Percentiles rank a stretch among this genome's conserved stretches.
These are phyloP conservation scores for Crotalus helleri DNA, from an alignment of 2,113 vertebrate genomes.

Conservation along the genomic window DNA sequence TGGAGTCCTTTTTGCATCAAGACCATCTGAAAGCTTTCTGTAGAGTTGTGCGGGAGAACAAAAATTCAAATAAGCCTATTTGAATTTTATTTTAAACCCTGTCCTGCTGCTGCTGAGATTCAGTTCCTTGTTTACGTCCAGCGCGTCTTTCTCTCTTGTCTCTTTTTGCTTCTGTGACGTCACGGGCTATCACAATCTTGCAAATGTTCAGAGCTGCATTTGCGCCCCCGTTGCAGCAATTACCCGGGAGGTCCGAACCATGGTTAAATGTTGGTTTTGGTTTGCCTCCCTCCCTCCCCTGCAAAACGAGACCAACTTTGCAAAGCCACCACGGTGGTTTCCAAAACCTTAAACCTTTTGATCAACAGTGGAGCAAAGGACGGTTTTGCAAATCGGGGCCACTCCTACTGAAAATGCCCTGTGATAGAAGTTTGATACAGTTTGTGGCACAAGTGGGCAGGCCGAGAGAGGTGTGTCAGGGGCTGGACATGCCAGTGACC, in stretches of 20 bases:
- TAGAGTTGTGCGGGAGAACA: neutral
- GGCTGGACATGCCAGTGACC: neutral
- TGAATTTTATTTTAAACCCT: neutral
- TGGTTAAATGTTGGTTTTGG: accelerated
- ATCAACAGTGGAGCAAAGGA: neutral
- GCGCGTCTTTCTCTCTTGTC: neutral
- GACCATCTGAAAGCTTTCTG: neutral
- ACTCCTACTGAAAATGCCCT: neutral
- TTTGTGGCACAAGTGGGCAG: neutral
- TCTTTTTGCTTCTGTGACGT: neutral
- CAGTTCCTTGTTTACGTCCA: neutral
- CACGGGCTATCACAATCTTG: neutral
- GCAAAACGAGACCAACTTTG: neutral
- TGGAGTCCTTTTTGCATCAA: neutral
- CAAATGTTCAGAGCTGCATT: neutral
- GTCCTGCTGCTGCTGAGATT: no score
- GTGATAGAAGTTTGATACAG: neutral
- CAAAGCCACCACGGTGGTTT: neutral
- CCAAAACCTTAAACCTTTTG: neutral
- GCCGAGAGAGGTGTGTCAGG: neutral
- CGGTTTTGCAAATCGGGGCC: neutral
- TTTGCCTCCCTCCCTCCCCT: accelerated
- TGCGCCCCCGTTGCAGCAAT: neutral
- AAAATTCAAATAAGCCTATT: neutral
- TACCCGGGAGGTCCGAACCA: accelerated